These are phyloP conservation scores for Palythoa grandis DNA, from an alignment of 92 coral and sea anemone genomes.

Conservation along the genomic window DNA sequence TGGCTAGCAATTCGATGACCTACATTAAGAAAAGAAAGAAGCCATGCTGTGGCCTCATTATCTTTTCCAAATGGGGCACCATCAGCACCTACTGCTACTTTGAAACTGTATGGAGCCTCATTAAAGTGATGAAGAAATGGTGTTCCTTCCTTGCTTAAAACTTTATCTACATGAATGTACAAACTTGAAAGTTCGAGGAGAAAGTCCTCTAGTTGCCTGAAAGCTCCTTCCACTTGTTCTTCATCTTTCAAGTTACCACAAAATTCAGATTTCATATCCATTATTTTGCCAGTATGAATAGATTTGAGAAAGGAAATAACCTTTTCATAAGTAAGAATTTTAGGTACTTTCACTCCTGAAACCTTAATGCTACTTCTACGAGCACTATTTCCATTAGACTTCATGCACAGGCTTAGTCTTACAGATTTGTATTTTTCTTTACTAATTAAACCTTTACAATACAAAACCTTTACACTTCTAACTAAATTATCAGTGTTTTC, in stretches of 20 bases:
- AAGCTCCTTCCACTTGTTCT: constrained; percentile 52
- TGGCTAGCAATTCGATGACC: constrained; percentile 31
- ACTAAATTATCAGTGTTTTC: constrained; percentile 51
- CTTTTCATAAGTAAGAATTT: constrained; percentile 36
- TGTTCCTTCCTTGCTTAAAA: constrained; percentile 31
- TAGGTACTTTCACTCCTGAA: constrained; percentile 54
- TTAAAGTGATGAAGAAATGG: constrained; percentile 27
- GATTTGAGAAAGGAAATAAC: constrained; percentile 53
- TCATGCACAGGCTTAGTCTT: constrained; percentile 48
- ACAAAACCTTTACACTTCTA: constrained; percentile 45
- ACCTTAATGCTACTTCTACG: constrained; percentile 48
- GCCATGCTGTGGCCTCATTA: constrained; percentile 36
- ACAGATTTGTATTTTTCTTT: constrained; percentile 53
- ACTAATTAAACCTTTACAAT: constrained; percentile 53
- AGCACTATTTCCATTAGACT: constrained; percentile 55
- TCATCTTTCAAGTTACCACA: constrained; percentile 44
- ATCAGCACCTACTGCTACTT: constrained; percentile 26
- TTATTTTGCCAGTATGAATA: constrained; percentile 40
- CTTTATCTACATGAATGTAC: constrained; percentile 45
- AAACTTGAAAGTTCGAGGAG: constrained; percentile 45
- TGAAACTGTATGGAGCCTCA: constrained; percentile 24
- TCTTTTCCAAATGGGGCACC: constrained; percentile 18
- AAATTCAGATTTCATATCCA: constrained; percentile 50
- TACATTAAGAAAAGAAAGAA: constrained; percentile 30
- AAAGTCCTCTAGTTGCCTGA: constrained; percentile 52